Percentiles rank a stretch among this genome's conserved stretches.
phyloP scores from a whole-genome alignment of 2,113 vertebrate genomes.

The Centrocercus urophasianus region DNA sequence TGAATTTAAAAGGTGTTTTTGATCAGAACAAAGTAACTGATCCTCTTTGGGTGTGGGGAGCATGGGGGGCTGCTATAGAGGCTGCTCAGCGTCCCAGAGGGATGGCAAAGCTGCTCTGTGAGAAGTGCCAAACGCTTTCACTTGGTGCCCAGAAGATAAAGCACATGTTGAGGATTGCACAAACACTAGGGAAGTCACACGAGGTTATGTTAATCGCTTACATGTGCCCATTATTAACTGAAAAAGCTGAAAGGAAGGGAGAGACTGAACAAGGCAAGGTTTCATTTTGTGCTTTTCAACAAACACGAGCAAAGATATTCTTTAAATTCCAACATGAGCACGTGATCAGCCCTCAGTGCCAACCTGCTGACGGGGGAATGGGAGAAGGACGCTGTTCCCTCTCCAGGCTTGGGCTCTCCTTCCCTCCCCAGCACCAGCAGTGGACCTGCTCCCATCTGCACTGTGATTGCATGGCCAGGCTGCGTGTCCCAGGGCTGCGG shows the following conservation, averaged over 20 bases:
- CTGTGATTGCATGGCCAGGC: neutral
- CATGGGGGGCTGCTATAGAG: neutral
- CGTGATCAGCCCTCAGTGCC: neutral
- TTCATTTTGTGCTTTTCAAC: conserved; percentile 17
- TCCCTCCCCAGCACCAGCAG: neutral
- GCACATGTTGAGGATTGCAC: conserved; percentile 35
- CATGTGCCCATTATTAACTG: conserved; percentile 50
- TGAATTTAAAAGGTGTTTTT: neutral
- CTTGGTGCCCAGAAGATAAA: conserved; percentile 29
- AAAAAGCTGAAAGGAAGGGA: conserved; percentile 7
- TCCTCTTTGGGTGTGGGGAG: neutral
- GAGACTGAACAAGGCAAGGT: neutral
- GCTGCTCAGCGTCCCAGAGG: neutral
- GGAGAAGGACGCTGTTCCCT: neutral
- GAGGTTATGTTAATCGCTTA: conserved; percentile 46
- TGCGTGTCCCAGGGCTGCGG: neutral
- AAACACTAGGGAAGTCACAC: conserved; percentile 11
- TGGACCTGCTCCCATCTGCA: neutral
- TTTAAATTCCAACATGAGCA: neutral
- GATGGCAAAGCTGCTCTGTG: conserved; percentile 1
- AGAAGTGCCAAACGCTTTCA: conserved; percentile 33
- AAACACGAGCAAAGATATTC: neutral
- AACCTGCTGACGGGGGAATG: neutral
- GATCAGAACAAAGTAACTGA: neutral
- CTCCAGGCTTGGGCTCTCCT: neutral